phyloP scores from a whole-genome alignment of 2,888 invertebrate genomes.

The Mechanitis messenoides region DNA sequence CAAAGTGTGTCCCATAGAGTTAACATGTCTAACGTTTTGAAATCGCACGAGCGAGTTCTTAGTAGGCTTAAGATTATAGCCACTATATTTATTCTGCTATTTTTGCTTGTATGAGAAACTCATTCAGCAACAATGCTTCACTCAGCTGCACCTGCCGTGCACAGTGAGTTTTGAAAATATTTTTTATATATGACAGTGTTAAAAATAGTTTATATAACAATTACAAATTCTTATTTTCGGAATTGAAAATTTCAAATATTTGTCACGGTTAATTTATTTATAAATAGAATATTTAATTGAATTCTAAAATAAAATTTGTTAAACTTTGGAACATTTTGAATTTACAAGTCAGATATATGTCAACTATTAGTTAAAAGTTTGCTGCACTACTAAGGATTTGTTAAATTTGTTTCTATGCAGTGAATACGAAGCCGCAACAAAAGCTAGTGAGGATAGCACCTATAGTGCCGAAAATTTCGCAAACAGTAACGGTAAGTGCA shows the following conservation, averaged over 20 bases:
- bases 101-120: too few species aligned
- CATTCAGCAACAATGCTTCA: too few species aligned
- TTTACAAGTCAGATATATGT: slow-evolving; percentile 28
- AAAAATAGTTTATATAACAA: slow-evolving; percentile 9
- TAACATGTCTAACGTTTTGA: too few species aligned
- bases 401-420: slow-evolving; percentile 29
- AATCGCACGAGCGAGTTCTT: too few species aligned
- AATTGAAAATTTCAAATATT: slow-evolving; percentile 7
- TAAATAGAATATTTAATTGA: slow-evolving; percentile 38
- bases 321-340: slow-evolving; percentile 32
- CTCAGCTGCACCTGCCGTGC: too few species aligned
- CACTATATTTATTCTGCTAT: too few species aligned
- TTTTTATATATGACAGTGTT: background rate
- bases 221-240: slow-evolving; percentile 23
- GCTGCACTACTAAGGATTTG: too few species aligned
- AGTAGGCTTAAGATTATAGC: too few species aligned
- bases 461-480: slow-evolving; percentile 38
- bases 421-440: slow-evolving; percentile 46
- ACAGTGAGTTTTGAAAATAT: background rate
- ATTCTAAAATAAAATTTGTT: slow-evolving; percentile 42
- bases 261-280: slow-evolving; percentile 18
- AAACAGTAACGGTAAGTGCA: slow-evolving; percentile 43
- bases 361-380: slow-evolving; percentile 16
- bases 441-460: slow-evolving; percentile 65
- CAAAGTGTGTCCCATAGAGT: too few species aligned